Conservation (phyloP, 2,888 invertebrate species). For the Chrysina gloriosa region DNA sequence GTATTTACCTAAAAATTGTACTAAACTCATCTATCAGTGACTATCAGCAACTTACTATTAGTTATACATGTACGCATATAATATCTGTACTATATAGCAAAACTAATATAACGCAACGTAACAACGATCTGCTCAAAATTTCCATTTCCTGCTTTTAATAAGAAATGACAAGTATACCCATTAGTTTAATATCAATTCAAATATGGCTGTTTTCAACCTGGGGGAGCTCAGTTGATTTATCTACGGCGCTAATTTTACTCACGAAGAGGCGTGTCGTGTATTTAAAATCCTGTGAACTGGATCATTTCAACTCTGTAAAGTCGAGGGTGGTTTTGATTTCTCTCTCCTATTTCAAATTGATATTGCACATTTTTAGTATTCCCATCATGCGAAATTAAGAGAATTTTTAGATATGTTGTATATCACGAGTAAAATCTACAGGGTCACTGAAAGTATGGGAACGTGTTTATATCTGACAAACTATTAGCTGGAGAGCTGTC, state of each 20-base stretch:
- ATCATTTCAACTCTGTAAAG: conserved; percentile 42
- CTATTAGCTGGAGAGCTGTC: too few relatives aligned
- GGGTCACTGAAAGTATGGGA: too few relatives aligned
- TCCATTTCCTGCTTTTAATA: conserved; percentile 19
- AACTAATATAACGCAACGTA: too few relatives aligned
- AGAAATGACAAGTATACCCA: conserved; percentile 22
- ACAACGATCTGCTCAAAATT: too few relatives aligned
- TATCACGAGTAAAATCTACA: too few relatives aligned
- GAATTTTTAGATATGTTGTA: too few relatives aligned
- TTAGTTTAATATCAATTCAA: conserved; percentile 31
- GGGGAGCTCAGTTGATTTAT: conserved; percentile 41
- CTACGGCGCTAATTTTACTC: conserved; percentile 43
- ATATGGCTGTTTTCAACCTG: conserved; percentile 38
- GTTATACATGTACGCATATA: too few relatives aligned
- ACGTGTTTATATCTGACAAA: too few relatives aligned
- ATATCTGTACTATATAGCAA: too few relatives aligned
- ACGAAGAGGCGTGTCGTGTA: conserved; percentile 42
- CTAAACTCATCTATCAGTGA: too few relatives aligned
- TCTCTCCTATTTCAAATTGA: conserved; percentile 9
- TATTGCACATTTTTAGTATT: conserved; percentile 16
- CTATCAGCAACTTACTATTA: too few relatives aligned
- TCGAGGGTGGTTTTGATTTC: conserved; percentile 30
- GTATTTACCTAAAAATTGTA: too few relatives aligned
- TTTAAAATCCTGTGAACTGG: conserved; percentile 43
- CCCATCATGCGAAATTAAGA: conserved; percentile 5